Percentiles rank a stretch among this genome's conserved stretches.
These are phyloP conservation scores for Heliconius melpomene DNA, from an alignment of 1,140 invertebrate genomes.

Conservation along the genomic window DNA sequence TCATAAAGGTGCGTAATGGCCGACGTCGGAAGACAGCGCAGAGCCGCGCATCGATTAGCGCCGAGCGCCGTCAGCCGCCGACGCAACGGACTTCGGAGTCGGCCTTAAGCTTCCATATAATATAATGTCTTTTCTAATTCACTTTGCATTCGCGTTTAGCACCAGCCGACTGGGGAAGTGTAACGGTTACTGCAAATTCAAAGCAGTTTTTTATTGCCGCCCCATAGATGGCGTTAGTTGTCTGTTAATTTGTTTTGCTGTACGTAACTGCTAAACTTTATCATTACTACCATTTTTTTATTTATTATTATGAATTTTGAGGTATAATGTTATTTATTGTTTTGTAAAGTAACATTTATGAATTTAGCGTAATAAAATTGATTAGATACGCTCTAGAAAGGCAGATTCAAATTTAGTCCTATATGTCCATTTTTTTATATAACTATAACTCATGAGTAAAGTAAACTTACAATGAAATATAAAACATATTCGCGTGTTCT, in stretches of 20 bases:
- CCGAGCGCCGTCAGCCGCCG: slow-evolving; percentile 67
- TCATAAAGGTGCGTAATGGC: slow-evolving; percentile 80
- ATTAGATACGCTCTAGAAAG: too few species aligned
- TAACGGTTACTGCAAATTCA: slow-evolving; percentile 6
- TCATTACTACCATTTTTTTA: neutral
- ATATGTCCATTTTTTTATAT: too few species aligned
- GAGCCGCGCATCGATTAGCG: slow-evolving; percentile 79
- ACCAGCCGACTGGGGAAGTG: neutral
- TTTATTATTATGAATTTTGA: neutral
- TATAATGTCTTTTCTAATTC: slow-evolving; percentile 16
- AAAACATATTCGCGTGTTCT: slow-evolving; percentile 37
- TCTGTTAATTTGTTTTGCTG: neutral
- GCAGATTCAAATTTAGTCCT: neutral
- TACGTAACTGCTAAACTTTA: neutral
- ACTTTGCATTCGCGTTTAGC: slow-evolving; percentile 5
- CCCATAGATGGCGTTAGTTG: slow-evolving; percentile 49
- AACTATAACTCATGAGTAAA: too few species aligned
- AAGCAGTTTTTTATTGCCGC: neutral
- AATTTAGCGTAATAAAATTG: too few species aligned
- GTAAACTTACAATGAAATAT: neutral
- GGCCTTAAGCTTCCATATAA: slow-evolving; percentile 11
- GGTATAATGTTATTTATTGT: neutral
- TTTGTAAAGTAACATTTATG: too few species aligned
- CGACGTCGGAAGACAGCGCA: slow-evolving; percentile 78
- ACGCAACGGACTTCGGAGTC: slow-evolving; percentile 55